Conservation (phyloP, 2,797 vertebrate species). For the Notolepis coatsorum region DNA sequence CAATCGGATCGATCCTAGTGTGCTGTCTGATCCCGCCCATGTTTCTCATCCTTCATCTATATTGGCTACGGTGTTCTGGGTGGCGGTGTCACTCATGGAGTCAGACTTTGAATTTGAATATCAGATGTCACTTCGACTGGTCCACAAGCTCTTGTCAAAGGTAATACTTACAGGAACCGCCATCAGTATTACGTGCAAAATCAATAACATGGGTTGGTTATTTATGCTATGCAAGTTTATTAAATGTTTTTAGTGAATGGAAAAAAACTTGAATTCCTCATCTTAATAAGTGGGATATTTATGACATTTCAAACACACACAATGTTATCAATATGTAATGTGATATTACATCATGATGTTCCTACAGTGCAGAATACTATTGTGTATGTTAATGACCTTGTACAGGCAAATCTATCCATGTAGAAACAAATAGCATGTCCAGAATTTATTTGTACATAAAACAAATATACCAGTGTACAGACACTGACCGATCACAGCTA, state of each 20-base stretch:
- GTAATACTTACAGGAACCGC: slow-evolving; percentile 36
- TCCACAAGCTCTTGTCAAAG: slow-evolving; percentile 92
- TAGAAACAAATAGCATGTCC: too few species aligned
- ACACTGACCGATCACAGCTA: too few species aligned
- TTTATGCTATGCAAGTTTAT: background rate
- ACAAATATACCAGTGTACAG: too few species aligned
- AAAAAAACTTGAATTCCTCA: too few species aligned
- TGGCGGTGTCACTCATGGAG: slow-evolving; percentile 97
- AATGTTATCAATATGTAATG: too few species aligned
- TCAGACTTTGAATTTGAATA: slow-evolving; percentile 99
- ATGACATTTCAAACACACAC: too few species aligned
- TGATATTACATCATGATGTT: too few species aligned
- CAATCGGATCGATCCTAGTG: slow-evolving; percentile 83
- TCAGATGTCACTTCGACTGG: slow-evolving; percentile 93
- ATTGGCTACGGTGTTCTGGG: slow-evolving; percentile 98
- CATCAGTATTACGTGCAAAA: background rate
- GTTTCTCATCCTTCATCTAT: slow-evolving; percentile 94
- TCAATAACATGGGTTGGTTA: background rate
- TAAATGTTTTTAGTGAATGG: background rate
- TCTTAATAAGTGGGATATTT: too few species aligned
- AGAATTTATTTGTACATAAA: too few species aligned
- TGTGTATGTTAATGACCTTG: too few species aligned
- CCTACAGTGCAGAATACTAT: too few species aligned
- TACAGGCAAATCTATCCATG: too few species aligned
- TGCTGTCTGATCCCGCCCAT: slow-evolving; percentile 91